Conservation (phyloP, 2,888 invertebrate genomes). For the Latrodectus hesperus region DNA sequence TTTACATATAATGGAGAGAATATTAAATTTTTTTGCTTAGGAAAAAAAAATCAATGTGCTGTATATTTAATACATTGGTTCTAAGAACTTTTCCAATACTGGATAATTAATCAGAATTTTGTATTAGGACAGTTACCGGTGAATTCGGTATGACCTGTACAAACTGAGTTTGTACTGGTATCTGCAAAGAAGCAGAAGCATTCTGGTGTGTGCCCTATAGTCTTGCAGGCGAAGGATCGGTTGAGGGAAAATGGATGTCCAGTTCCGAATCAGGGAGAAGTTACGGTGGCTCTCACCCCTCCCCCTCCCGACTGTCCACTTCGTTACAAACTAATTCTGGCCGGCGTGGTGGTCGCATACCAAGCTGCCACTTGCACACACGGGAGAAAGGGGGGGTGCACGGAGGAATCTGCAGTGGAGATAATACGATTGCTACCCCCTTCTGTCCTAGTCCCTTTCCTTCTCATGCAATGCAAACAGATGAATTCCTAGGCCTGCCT, state of each 20-base stretch:
- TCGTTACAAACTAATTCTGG: conserved; percentile 50
- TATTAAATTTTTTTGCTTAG: too few relatives aligned
- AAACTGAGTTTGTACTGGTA: too few relatives aligned
- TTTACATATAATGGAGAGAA: too few relatives aligned
- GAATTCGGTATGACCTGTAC: too few relatives aligned
- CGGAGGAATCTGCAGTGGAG: conserved; percentile 38
- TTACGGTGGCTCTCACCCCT: not conserved
- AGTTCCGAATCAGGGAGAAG: conserved; percentile 3
- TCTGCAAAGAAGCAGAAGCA: too few relatives aligned
- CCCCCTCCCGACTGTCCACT: not conserved
- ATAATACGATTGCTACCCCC: conserved; percentile 54
- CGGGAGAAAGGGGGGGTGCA: not conserved
- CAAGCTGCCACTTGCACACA: conserved; percentile 41
- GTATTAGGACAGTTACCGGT: too few relatives aligned
- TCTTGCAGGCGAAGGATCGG: not conserved
- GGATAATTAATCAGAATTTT: too few relatives aligned
- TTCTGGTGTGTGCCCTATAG: too few relatives aligned
- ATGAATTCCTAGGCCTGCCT: conserved; percentile 35
- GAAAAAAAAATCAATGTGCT: too few relatives aligned
- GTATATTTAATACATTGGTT: too few relatives aligned
- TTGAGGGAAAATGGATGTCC: conserved; percentile 1
- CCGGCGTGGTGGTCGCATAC: conserved; percentile 6
- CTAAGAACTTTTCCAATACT: too few relatives aligned
- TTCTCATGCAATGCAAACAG: conserved; percentile 28
- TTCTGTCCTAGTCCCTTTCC: not conserved